phyloP scores from a whole-genome alignment of 1,140 invertebrate genomes.

The Sipha flava region DNA sequence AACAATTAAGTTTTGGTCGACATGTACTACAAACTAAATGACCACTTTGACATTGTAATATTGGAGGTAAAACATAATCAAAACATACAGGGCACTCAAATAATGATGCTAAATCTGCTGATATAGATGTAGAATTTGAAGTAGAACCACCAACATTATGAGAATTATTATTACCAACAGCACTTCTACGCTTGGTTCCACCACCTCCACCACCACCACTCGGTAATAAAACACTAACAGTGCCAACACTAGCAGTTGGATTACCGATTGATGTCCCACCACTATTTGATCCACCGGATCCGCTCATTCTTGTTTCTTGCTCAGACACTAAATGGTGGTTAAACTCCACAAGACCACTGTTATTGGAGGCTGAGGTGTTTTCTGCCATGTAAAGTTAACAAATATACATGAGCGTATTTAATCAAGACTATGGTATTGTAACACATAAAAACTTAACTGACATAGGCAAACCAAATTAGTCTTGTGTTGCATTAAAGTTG shows the following conservation, averaged over 20 bases:
- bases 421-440: background rate
- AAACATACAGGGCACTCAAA: conserved; percentile 99
- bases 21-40: conserved; percentile 90
- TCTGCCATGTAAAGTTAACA: conserved; percentile 24
- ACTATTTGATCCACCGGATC: conserved; percentile 6
- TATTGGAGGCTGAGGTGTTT: background rate
- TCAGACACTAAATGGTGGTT: conserved; percentile 24
- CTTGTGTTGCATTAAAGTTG: background rate
- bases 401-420: background rate
- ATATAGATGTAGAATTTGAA: conserved; percentile 39
- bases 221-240: conserved; percentile 6
- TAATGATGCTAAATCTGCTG: conserved; percentile 81
- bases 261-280: conserved; percentile 12
- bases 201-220: background rate
- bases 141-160: background rate
- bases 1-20: conserved; percentile 89
- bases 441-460: background rate
- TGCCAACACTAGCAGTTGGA: background rate
- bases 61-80: conserved; percentile 97
- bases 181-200: conserved; percentile 5
- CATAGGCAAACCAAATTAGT: background rate
- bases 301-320: conserved; percentile 11
- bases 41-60: conserved; percentile 78
- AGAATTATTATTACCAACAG: background rate
- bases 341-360: background rate